Evolutionary conservation across 2,797 vertebrate genomes (phyloP).

Genomic region (Neopelma chrysocephalum): DNA sequence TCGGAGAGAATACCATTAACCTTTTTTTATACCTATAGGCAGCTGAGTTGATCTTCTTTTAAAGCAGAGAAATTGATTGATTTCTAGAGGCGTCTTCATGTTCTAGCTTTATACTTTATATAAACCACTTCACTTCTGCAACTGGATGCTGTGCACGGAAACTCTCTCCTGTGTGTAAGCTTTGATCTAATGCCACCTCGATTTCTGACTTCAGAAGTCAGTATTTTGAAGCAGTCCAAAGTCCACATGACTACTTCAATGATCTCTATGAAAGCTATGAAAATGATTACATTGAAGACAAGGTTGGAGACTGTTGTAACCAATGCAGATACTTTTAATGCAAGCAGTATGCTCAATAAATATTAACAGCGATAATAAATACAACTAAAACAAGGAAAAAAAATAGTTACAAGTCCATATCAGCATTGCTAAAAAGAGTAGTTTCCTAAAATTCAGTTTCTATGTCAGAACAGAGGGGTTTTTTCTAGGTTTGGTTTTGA

Average conservation of each 20-base stretch:
- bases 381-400: fast-evolving
- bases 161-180: background rate
- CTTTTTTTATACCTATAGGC: background rate
- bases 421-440: background rate
- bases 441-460: background rate
- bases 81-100: background rate
- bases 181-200: fast-evolving
- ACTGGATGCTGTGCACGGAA: background rate
- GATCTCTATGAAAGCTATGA: background rate
- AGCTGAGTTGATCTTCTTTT: background rate
- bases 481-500: background rate
- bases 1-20: background rate
- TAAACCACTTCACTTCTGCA: background rate
- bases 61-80: background rate
- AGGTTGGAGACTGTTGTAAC: background rate
- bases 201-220: background rate
- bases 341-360: background rate
- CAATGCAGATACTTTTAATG: background rate
- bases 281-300: background rate
- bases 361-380: background rate
- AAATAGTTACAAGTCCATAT: fast-evolving
- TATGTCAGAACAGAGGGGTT: background rate
- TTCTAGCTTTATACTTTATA: background rate
- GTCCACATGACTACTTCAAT: background rate
- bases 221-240: background rate